phyloP scores from a whole-genome alignment of 2,888 invertebrate species.

The Drosophila paranaensis region DNA sequence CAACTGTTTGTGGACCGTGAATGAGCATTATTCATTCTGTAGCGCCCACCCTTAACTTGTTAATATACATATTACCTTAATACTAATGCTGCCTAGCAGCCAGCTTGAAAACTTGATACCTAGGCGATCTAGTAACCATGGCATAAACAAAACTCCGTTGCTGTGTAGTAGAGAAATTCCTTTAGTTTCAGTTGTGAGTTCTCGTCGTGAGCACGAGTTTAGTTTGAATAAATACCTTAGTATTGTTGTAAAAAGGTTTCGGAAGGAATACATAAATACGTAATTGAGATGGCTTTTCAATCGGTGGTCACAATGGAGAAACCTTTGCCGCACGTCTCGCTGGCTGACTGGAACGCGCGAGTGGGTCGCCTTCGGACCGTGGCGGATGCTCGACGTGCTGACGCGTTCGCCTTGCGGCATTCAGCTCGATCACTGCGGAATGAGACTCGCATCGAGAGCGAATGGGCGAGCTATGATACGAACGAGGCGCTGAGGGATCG shows the following conservation, averaged over 20 bases:
- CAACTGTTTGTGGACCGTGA: too few species aligned
- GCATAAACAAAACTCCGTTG: slow-evolving; percentile 21
- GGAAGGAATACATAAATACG: background rate
- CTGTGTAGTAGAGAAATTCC: slow-evolving; percentile 1
- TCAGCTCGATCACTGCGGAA: slow-evolving; percentile 90
- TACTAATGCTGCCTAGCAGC: background rate
- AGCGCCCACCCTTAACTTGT: background rate
- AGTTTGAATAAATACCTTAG: background rate
- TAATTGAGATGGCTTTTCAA: slow-evolving; percentile 76
- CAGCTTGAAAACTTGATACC: slow-evolving; percentile 15
- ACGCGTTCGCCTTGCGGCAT: slow-evolving; percentile 90
- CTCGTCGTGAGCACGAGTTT: slow-evolving; percentile 17
- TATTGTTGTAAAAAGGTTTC: slow-evolving; percentile 2
- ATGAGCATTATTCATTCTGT: background rate
- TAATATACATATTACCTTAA: background rate
- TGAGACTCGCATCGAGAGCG: slow-evolving; percentile 90
- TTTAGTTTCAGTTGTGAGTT: slow-evolving; percentile 32
- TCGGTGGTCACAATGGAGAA: slow-evolving; percentile 88
- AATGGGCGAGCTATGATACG: slow-evolving; percentile 92
- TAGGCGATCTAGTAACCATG: slow-evolving; percentile 52
- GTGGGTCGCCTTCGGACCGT: slow-evolving; percentile 90
- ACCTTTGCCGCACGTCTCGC: slow-evolving; percentile 89
- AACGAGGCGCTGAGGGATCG: slow-evolving; percentile 90
- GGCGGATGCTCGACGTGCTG: slow-evolving; percentile 88
- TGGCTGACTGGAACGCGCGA: slow-evolving; percentile 91